Evolutionary conservation across 2,888 invertebrate genomes (phyloP).

Genomic region (Sepioteuthis lessoniana): DNA sequence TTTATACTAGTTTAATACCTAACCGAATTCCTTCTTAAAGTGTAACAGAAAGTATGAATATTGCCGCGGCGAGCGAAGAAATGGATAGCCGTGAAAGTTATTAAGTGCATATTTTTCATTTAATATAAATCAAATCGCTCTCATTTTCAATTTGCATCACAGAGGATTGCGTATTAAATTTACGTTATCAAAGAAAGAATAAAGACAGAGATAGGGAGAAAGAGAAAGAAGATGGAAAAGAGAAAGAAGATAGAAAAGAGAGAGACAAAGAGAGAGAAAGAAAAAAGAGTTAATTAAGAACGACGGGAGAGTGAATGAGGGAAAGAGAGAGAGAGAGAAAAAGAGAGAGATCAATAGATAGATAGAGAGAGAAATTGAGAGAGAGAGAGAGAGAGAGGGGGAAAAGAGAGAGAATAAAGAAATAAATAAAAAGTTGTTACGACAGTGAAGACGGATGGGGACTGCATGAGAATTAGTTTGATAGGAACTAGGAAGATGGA

Average conservation of each 20-base stretch:
- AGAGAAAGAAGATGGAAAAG: not conserved
- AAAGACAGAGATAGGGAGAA: no score
- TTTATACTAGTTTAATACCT: not conserved
- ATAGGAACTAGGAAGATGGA: no score
- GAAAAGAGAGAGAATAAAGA: no score
- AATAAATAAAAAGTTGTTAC: no score
- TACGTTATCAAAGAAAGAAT: not conserved
- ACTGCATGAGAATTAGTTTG: no score
- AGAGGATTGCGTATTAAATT: not conserved
- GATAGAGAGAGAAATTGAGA: no score
- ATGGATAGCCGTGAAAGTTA: not conserved
- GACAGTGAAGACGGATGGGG: no score
- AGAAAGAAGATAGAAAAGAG: not conserved
- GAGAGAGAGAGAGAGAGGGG: no score
- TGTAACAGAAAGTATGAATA: not conserved
- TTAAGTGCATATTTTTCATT: slow-evolving; percentile 21
- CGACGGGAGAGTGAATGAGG: not conserved
- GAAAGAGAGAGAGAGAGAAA: not conserved
- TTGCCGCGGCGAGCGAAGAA: not conserved
- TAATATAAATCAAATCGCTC: not conserved
- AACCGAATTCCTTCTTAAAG: not conserved
- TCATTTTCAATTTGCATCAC: not conserved
- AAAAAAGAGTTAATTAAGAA: not conserved
- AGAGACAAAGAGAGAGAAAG: not conserved
- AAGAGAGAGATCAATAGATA: not conserved